Evolutionary conservation across 2,888 invertebrate genomes (phyloP).

Genomic region (Sicus ferrugineus): DNA sequence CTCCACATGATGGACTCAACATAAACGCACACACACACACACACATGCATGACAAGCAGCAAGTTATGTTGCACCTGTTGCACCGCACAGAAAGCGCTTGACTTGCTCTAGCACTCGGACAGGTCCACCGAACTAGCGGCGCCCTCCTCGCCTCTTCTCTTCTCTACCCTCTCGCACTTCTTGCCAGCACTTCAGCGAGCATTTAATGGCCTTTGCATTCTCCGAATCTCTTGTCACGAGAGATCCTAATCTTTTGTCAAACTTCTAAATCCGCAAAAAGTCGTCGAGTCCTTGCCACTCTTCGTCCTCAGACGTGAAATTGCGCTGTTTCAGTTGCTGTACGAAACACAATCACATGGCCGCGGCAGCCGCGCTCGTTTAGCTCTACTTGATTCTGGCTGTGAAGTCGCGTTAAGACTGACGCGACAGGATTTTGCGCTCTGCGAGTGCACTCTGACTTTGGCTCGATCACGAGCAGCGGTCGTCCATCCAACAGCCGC

Average conservation of each 20-base stretch:
- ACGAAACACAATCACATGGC: neutral
- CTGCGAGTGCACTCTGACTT: constrained; percentile 10
- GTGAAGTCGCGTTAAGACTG: constrained; percentile 33
- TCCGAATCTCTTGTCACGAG: neutral
- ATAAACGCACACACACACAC: neutral
- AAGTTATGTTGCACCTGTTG: neutral
- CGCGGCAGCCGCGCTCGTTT: constrained; percentile 13
- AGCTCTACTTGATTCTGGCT: constrained; percentile 16
- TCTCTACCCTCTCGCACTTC: neutral
- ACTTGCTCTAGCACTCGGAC: too few species aligned
- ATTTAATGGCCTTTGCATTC: constrained; percentile 28
- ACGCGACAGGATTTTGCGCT: constrained; percentile 28
- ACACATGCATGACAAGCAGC: neutral
- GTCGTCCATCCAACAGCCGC: neutral
- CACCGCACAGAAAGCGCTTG: too few species aligned
- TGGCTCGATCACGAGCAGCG: constrained; percentile 18
- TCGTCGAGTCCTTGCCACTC: constrained; percentile 18
- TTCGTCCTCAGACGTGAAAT: too few species aligned
- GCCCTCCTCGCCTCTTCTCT: neutral
- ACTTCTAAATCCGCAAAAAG: constrained; percentile 30
- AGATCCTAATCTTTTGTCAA: neutral
- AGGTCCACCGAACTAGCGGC: too few species aligned
- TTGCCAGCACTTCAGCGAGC: neutral
- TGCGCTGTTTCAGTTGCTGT: neutral
- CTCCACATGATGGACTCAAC: neutral